These are phyloP conservation scores for Paralvinella palmiformis DNA, from an alignment of 1,140 invertebrate species.

Conservation along the genomic window DNA sequence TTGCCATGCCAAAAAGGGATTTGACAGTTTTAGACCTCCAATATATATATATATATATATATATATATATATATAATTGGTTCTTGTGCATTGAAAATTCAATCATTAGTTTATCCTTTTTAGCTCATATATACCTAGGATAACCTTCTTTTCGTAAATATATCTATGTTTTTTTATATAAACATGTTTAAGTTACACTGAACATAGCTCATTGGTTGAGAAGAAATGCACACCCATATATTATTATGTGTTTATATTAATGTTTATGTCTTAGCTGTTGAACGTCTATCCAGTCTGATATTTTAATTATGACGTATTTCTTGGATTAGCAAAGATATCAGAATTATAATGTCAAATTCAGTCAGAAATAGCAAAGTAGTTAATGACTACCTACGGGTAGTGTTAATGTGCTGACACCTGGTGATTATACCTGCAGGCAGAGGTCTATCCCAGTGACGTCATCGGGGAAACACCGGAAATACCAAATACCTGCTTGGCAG, in stretches of 20 bases:
- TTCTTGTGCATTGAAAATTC: not conserved
- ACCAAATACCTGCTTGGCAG: not conserved
- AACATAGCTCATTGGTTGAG: not conserved
- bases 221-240: not conserved
- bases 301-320: too few relatives aligned
- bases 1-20: too few relatives aligned
- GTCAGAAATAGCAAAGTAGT: too few relatives aligned
- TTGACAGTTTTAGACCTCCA: too few relatives aligned
- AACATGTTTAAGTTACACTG: not conserved
- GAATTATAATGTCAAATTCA: too few relatives aligned
- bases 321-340: too few relatives aligned
- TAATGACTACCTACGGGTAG: too few relatives aligned
- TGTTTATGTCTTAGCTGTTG: not conserved
- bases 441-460: not conserved
- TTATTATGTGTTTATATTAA: not conserved
- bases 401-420: too few relatives aligned
- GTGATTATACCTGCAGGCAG: not conserved
- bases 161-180: not conserved
- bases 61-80: not conserved
- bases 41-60: too few relatives aligned
- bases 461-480: not conserved
- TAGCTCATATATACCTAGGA: not conserved
- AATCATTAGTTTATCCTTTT: not conserved
- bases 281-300: too few relatives aligned
- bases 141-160: not conserved